phyloP scores from a whole-genome alignment of 2,113 vertebrate genomes.

The Anser brachyrhynchus region DNA sequence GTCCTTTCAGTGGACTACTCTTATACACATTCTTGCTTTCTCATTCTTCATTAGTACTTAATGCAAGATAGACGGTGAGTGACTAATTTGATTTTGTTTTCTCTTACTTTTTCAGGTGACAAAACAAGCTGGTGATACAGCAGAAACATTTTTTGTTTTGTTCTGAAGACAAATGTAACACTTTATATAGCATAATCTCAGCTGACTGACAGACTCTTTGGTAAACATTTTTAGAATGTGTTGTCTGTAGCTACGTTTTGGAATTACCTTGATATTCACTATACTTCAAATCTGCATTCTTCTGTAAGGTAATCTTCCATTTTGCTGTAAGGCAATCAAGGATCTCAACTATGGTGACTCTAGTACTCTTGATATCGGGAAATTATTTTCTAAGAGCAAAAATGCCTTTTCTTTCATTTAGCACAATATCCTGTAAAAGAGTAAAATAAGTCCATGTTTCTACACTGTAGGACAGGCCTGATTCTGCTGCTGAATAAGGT shows the following conservation, averaged over 20 bases:
- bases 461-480: background rate
- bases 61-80: background rate
- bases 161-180: background rate
- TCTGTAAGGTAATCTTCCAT: background rate
- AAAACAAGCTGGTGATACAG: background rate
- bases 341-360: background rate
- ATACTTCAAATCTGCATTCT: background rate
- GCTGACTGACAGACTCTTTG: background rate
- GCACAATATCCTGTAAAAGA: background rate
- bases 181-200: background rate
- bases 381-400: background rate
- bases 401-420: background rate
- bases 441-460: background rate
- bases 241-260: background rate
- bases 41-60: background rate
- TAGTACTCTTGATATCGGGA: background rate
- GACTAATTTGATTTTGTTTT: background rate
- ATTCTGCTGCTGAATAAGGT: background rate
- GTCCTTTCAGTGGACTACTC: background rate
- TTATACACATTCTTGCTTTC: background rate
- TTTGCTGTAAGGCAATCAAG: background rate
- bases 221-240: slow-evolving; percentile 1
- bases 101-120: background rate
- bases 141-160: background rate
- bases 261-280: background rate